Base-by-base conservation (phyloP, 1,140 invertebrate genomes). In the Chrysomallon squamiferum region DNA sequence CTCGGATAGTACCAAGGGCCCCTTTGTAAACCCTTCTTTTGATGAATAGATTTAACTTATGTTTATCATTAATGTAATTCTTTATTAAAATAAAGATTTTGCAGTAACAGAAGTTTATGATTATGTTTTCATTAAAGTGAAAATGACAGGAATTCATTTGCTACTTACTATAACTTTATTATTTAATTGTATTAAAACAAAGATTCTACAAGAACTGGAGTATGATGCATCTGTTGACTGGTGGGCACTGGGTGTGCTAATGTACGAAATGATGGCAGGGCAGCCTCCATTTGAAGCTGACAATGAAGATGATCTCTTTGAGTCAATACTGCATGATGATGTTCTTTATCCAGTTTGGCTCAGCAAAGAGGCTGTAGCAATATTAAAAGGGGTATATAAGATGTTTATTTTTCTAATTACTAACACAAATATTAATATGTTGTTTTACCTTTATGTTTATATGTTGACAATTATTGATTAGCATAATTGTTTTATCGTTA, bases 201-300 rank as follows among this genome's bases (percentile, higher is more conserved):
- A 92, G 89, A 92, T 92, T 78, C 89, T 98, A 38, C 94, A 98
- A 88, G 97, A 99, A 86, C 88, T 98, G 69, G 93, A 98, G 72
- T 99, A 99, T 85, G 96, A 97, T 33, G 93, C 95, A 20, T 96
- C 94, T 65, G 98, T 99, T 43, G 98, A 99, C 87, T 90, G 89
- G 87, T 87, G 86, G 86, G 97, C 97, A 60, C 88, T 99, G 33
- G 97, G 97, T 30, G 97, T 99, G 30, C 89, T 99, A 3, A 96
- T 99, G 95, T 99, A 99, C 86, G 97, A 99, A 89, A 99, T 99
- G 96, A 94, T 99, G 93, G 96, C 95, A 22, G 95, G 85, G 52
- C 97, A 99, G 84, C 97, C 97, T 59, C 97, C 97, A 1, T 99
- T 99, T 87, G 97, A 99, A 87, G 97, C 97, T 5, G 97, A 99